Base-by-base conservation (phyloP, 2,888 invertebrate genomes). In the Microctonus brassicae region DNA sequence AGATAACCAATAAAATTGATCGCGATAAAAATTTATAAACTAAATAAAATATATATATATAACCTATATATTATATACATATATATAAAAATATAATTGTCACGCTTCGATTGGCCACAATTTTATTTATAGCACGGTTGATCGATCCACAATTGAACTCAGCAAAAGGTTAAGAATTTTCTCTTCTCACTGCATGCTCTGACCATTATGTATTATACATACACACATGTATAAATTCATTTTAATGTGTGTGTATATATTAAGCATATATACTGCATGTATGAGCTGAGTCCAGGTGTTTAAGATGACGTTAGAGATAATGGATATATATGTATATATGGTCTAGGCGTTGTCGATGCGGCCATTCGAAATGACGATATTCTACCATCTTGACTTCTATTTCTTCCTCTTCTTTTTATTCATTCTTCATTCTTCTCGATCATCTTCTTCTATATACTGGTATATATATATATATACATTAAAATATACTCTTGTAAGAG, bases 231-330 rank as follows among this genome's bases (percentile, higher is more conserved):
- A n/a, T n/a, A n/a, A n/a, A n/a, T n/a, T n/a, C n/a, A n/a, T n/a
- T n/a, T n/a, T n/a, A n/a, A n/a, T n/a, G 55, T 55, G 53, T 22
- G 9, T 55, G 57, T n/a, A 26, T n/a, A n/a, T n/a, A n/a, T n/a
- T n/a, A n/a, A n/a, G n/a, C n/a, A n/a, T n/a, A n/a, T n/a, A n/a
- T n/a, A n/a, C n/a, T 39, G 39, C 11, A 22, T 55, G 57, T 29
- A 11, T 29, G 29, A n/a, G n/a, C n/a, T 34, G 20, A 34, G 47
- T 73, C 55, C 67, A 68, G 69, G 69, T 69, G 72, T 72, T 53
- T 67, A 62, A 77, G 77, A 77, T 77, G 77, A 76, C 69, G 77
- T 73, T 66, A 64, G 57, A 76, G 77, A 77, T 77, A 77, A 76
- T 73, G 72, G 69, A 61, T 75, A 69, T 70, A 69, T 61, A 62